Evolutionary conservation across 2,113 vertebrate species (phyloP).

Genomic region (Oreocharis arfaki): DNA sequence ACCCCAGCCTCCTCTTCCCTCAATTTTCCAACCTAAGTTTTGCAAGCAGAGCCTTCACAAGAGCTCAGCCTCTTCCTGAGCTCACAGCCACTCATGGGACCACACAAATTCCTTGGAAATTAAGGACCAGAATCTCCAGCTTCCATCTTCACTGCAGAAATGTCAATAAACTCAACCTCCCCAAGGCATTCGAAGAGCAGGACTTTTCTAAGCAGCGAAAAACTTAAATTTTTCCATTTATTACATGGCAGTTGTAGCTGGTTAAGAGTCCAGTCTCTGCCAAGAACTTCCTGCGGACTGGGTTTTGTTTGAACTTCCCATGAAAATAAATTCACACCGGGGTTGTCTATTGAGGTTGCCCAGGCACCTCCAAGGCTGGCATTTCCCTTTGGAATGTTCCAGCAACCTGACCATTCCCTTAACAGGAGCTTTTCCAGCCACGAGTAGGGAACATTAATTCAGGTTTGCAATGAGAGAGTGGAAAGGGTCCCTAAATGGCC

Average conservation of each 20-base stretch:
- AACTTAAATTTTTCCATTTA: not conserved
- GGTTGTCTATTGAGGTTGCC: not conserved
- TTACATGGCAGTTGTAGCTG: not conserved
- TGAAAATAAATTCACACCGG: not conserved
- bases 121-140: not conserved
- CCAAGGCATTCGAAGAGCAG: not conserved
- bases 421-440: not conserved
- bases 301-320: not conserved
- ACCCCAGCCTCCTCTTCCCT: not conserved
- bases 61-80: not conserved
- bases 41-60: not conserved
- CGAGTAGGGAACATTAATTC: not conserved
- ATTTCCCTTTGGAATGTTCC: not conserved
- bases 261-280: not conserved
- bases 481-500: not conserved
- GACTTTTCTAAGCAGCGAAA: not conserved
- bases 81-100: not conserved
- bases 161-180: not conserved
- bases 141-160: not conserved
- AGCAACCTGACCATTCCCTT: not conserved
- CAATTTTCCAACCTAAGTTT: not conserved
- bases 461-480: not conserved
- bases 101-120: not conserved
- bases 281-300: not conserved
- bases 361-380: not conserved